Evolutionary conservation across 2,888 invertebrate species (phyloP).

Genomic region (Leptura quadrifasciata): DNA sequence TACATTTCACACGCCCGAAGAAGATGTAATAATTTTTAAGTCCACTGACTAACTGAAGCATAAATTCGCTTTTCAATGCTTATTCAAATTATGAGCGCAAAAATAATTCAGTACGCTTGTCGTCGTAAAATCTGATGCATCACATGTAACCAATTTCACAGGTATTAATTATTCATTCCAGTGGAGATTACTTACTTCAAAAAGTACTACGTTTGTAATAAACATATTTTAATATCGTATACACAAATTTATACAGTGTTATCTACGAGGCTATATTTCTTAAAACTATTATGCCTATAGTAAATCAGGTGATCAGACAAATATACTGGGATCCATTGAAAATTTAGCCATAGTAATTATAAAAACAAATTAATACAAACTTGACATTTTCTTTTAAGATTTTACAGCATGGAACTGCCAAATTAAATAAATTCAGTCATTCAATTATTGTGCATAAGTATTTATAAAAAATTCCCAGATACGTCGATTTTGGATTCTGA

Average conservation of each 20-base stretch:
- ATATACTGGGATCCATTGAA: no score
- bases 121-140: slow-evolving; percentile 41
- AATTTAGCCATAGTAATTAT: no score
- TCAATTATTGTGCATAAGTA: no score
- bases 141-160: slow-evolving; percentile 46
- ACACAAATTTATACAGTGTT: not conserved
- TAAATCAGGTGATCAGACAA: no score
- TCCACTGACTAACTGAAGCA: slow-evolving; percentile 53
- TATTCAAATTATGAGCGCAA: slow-evolving; percentile 50
- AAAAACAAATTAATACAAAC: no score
- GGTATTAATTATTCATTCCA: slow-evolving; percentile 35
- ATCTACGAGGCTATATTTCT: no score
- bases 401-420: no score
- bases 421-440: no score
- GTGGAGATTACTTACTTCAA: not conserved
- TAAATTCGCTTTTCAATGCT: slow-evolving; percentile 53
- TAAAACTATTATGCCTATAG: no score
- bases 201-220: not conserved
- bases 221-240: not conserved
- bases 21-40: slow-evolving; percentile 62
- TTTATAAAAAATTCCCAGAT: no score
- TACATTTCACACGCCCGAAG: slow-evolving; percentile 59
- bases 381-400: no score
- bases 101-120: slow-evolving; percentile 45
- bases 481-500: no score